phyloP scores from a whole-genome alignment of 1,140 invertebrate species.

The Sinonovacula constricta region DNA sequence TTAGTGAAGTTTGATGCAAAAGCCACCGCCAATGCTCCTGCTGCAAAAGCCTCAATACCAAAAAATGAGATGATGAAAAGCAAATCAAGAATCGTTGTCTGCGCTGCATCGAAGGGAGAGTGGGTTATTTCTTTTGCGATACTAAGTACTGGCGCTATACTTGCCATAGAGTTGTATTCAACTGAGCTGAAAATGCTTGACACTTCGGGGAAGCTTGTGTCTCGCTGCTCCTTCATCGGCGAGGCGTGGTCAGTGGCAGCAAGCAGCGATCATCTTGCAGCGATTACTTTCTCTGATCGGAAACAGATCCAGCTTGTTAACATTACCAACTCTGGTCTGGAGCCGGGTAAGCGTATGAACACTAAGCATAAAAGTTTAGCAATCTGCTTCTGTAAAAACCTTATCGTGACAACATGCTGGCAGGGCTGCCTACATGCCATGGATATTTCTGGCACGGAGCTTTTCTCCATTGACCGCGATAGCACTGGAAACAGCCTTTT shows the following conservation, averaged over 20 bases:
- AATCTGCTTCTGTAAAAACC: conserved; percentile 20
- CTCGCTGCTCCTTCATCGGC: conserved; percentile 7
- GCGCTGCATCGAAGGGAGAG: conserved; percentile 4
- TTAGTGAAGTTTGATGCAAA: conserved; percentile 1
- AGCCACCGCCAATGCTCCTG: background rate
- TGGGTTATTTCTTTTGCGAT: conserved; percentile 40
- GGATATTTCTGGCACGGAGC: conserved; percentile 14
- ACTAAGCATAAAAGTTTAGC: conserved; percentile 31
- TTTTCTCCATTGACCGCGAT: conserved; percentile 9
- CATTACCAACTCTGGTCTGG: conserved; percentile 6
- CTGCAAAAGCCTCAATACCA: conserved; percentile 2
- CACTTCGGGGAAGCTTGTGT: conserved; percentile 8
- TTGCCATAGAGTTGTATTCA: conserved; percentile 28
- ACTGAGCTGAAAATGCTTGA: conserved; percentile 24
- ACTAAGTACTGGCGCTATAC: conserved; percentile 28
- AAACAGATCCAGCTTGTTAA: conserved; percentile 34
- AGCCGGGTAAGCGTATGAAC: conserved; percentile 1
- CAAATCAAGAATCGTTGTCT: conserved; percentile 15
- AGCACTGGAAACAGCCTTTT: conserved; percentile 12
- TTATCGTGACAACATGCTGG: conserved; percentile 42
- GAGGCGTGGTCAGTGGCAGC: conserved; percentile 31
- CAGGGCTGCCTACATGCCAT: conserved; percentile 33
- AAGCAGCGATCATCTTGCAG: conserved; percentile 27
- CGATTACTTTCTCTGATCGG: conserved; percentile 37
- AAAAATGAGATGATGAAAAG: conserved; percentile 29